Evolutionary conservation across 2,888 invertebrate genomes (phyloP).

Genomic region (Hecatera dysodea): DNA sequence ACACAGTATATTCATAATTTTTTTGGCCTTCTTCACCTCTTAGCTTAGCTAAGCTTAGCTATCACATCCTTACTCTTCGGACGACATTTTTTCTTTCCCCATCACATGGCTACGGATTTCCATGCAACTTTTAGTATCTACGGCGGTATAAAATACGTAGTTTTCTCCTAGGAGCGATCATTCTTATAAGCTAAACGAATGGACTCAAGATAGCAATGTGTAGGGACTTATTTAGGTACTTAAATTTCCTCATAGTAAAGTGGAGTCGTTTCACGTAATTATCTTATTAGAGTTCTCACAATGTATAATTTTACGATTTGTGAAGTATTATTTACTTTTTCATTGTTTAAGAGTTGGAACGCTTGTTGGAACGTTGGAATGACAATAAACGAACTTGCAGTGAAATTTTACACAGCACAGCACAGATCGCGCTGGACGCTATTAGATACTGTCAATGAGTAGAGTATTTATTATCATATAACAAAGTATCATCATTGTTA

Average conservation of each 20-base stretch:
- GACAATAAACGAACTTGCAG: slow-evolving; percentile 5
- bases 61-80: too few species aligned
- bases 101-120: too few species aligned
- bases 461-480: too few species aligned
- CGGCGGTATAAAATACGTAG: not conserved
- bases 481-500: too few species aligned
- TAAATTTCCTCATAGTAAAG: not conserved
- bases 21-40: too few species aligned
- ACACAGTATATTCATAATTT: too few species aligned
- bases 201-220: not conserved
- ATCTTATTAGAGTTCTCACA: not conserved
- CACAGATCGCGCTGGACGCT: slow-evolving; percentile 1
- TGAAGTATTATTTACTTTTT: not conserved
- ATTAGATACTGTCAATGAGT: not conserved
- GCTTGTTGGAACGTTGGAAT: not conserved
- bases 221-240: too few species aligned
- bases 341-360: slow-evolving; percentile 7
- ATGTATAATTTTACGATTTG: slow-evolving; percentile 1
- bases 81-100: too few species aligned
- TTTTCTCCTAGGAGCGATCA: not conserved
- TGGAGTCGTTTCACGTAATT: not conserved
- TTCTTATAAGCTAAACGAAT: not conserved
- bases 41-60: too few species aligned
- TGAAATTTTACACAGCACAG: not conserved
- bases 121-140: too few species aligned